These are phyloP conservation scores for Tetranychus truncatus DNA, from an alignment of 2,888 invertebrate genomes.

Conservation along the genomic window DNA sequence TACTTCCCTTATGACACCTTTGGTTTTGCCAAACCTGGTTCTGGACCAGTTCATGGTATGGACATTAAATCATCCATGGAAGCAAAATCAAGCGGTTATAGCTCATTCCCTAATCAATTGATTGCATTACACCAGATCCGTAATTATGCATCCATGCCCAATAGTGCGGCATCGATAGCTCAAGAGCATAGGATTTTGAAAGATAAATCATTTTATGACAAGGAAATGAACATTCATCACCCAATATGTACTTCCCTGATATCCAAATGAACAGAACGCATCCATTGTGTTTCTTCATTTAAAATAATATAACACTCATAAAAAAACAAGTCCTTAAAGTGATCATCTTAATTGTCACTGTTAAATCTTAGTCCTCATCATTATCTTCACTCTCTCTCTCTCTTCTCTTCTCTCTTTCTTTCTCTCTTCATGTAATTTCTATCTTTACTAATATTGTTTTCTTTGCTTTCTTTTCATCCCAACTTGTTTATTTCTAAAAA, in stretches of 20 bases:
- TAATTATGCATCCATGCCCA: slow-evolving; percentile 79
- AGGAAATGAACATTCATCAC: neutral
- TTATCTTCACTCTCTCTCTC: neutral
- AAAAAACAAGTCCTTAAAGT: neutral
- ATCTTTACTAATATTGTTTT: too few species aligned
- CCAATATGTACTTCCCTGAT: neutral
- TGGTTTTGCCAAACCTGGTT: slow-evolving; percentile 44
- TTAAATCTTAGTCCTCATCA: neutral
- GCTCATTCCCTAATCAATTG: slow-evolving; percentile 69
- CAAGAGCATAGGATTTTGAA: slow-evolving; percentile 9
- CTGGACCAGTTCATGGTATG: slow-evolving; percentile 4
- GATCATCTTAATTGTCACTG: neutral
- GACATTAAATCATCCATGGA: slow-evolving; percentile 19
- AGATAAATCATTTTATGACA: slow-evolving; percentile 4
- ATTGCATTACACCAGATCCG: slow-evolving; percentile 88
- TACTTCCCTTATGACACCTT: slow-evolving; percentile 69
- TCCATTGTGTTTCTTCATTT: neutral
- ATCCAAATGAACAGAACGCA: neutral
- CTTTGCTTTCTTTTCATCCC: neutral
- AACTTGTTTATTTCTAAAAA: neutral
- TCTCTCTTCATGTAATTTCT: neutral
- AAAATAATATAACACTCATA: neutral
- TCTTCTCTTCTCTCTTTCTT: neutral
- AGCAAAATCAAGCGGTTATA: slow-evolving; percentile 28
- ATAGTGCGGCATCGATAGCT: slow-evolving; percentile 7